Conservation (phyloP, 2,113 vertebrate species). For the Petrocephalus microphthalmus region DNA sequence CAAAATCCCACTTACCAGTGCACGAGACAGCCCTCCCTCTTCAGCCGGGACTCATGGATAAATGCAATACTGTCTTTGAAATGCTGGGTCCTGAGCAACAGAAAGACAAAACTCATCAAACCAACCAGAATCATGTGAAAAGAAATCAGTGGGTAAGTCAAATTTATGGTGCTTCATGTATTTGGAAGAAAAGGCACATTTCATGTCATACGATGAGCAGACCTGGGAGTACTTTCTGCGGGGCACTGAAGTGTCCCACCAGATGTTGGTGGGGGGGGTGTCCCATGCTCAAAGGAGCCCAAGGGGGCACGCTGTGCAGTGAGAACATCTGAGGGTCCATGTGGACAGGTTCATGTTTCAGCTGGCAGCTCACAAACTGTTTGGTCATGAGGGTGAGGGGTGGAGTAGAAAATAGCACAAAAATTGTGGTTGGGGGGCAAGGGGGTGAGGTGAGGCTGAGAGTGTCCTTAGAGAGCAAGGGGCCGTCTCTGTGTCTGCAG, state of each 20-base stretch:
- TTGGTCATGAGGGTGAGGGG: background rate
- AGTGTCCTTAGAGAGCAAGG: conserved; percentile 57
- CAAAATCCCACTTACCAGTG: conserved; percentile 59
- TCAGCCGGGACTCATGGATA: conserved; percentile 68
- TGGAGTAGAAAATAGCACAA: conserved; percentile 58
- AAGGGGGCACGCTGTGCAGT: background rate
- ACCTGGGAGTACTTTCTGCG: background rate
- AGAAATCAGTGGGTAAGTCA: background rate
- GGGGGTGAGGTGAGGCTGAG: conserved; percentile 26
- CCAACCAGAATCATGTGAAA: background rate
- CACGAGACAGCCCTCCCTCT: conserved; percentile 67
- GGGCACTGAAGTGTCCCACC: conserved; percentile 1
- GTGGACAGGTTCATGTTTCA: background rate
- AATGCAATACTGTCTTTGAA: conserved; percentile 72
- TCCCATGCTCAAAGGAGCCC: background rate
- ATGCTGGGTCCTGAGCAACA: conserved; percentile 58
- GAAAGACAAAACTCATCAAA: background rate
- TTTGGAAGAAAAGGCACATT: background rate
- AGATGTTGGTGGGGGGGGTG: background rate
- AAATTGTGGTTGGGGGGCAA: conserved; percentile 48
- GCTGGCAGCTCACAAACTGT: conserved; percentile 1
- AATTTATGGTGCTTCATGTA: background rate
- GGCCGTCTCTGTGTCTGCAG: conserved; percentile 56
- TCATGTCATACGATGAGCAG: background rate
- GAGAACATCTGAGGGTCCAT: background rate